Percentiles rank a stretch among this genome's conserved stretches.
Conservation (phyloP, 2,113 vertebrate genomes). For the Phasianus colchicus region DNA sequence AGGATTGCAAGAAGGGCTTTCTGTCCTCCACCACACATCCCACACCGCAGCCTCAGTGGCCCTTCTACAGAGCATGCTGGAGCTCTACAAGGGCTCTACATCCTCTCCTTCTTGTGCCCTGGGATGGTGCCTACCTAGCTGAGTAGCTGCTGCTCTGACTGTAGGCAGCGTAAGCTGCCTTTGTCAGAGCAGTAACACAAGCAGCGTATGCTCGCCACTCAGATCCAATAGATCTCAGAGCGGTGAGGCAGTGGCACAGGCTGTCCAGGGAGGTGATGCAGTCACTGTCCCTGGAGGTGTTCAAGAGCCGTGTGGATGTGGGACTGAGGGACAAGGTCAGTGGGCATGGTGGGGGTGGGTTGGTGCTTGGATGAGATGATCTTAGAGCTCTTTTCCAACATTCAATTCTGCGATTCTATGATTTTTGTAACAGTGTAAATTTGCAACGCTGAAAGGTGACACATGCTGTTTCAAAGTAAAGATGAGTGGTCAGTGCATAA, state of each 20-base stretch:
- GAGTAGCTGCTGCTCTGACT: not conserved
- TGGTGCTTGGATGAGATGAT: too few relatives aligned
- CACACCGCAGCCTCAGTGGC: rapidly evolving
- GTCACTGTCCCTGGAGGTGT: too few relatives aligned
- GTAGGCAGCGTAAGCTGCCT: not conserved
- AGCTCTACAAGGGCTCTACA: not conserved
- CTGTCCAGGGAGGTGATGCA: too few relatives aligned
- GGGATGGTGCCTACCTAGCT: not conserved
- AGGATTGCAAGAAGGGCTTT: not conserved
- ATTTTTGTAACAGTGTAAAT: not conserved
- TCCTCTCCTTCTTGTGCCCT: not conserved
- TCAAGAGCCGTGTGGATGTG: too few relatives aligned
- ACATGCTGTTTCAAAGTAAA: not conserved
- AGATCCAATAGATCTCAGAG: not conserved
- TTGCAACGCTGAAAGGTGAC: rapidly evolving
- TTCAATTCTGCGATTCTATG: too few relatives aligned
- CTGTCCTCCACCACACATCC: rapidly evolving
- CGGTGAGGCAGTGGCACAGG: too few relatives aligned
- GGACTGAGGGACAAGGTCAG: too few relatives aligned
- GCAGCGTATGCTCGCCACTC: not conserved
- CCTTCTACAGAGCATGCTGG: rapidly evolving
- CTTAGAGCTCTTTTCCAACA: too few relatives aligned
- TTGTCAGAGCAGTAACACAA: not conserved
- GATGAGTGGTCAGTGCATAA: not conserved
- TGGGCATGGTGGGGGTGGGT: too few relatives aligned